These are phyloP conservation scores for Congeria kusceri DNA, from an alignment of 2,888 invertebrate genomes.

Conservation along the genomic window DNA sequence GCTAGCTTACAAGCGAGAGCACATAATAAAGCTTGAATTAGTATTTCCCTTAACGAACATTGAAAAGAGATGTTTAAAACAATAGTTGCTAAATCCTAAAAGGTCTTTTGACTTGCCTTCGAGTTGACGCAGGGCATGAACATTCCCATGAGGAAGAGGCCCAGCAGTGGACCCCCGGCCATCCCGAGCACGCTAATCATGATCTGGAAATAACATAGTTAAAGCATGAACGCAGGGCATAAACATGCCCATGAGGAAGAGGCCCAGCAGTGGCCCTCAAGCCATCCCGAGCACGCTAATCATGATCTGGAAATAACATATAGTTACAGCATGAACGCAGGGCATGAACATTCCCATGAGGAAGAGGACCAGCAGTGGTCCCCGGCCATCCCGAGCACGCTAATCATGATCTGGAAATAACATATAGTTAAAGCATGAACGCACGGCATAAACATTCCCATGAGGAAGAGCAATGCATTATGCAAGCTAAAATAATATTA, in stretches of 20 bases:
- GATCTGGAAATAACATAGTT: conserved; percentile 64
- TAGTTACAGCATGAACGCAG: no score
- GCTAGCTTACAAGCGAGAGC: no score
- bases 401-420: conserved; percentile 76
- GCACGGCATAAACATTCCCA: no score
- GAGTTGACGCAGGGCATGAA: conserved; percentile 71
- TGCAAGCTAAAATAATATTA: no score
- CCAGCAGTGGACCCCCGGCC: conserved; percentile 79
- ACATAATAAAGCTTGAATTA: no score
- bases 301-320: conserved; percentile 71
- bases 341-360: conserved; percentile 71
- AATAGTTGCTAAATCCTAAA: no score
- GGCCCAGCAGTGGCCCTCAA: conserved; percentile 66
- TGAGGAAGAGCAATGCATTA: no score
- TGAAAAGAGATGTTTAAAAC: no score
- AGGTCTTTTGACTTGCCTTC: conserved; percentile 44
- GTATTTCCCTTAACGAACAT: no score
- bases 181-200: conserved; percentile 80
- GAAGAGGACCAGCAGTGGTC: conserved; percentile 68
- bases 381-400: conserved; percentile 80
- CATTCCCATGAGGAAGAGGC: conserved; percentile 74
- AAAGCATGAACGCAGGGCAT: no score
- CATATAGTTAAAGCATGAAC: no score
- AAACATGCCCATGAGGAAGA: conserved; percentile 70
- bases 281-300: conserved; percentile 80